These are phyloP conservation scores for Apotomis betuletana DNA, from an alignment of 2,888 invertebrate species.

Conservation along the genomic window DNA sequence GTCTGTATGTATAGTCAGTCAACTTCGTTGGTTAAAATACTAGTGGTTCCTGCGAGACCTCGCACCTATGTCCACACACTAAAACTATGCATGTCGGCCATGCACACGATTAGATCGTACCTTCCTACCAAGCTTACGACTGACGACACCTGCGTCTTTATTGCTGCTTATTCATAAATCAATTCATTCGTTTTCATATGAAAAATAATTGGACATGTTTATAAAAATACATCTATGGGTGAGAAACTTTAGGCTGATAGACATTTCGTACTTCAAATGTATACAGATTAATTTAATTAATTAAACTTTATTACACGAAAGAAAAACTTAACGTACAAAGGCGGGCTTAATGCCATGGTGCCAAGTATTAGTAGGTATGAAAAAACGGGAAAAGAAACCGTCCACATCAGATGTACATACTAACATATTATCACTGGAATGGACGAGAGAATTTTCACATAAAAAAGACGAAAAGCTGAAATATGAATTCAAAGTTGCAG, in stretches of 20 bases:
- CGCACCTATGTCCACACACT: constrained; percentile 30
- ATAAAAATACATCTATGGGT: constrained; percentile 35
- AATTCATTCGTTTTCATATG: constrained; percentile 34
- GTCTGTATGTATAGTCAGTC: too few species aligned
- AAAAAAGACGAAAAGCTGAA: too few species aligned
- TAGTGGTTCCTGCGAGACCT: constrained; percentile 15
- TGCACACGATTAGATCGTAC: constrained; percentile 45
- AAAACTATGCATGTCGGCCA: constrained; percentile 27
- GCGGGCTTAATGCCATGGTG: too few species aligned
- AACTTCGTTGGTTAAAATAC: background rate
- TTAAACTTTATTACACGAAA: too few species aligned
- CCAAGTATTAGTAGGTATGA: too few species aligned
- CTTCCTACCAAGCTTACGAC: constrained; percentile 50
- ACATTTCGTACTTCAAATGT: background rate
- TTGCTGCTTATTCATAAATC: constrained; percentile 48
- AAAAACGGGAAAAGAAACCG: too few species aligned
- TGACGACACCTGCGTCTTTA: constrained; percentile 59
- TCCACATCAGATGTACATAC: too few species aligned
- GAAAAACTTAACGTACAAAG: too few species aligned
- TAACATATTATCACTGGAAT: too few species aligned
- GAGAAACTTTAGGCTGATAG: constrained; percentile 17
- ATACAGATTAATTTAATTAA: too few species aligned
- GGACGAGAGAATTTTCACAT: too few species aligned
- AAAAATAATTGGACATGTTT: constrained; percentile 36
- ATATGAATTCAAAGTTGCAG: too few species aligned